Evolutionary conservation across 1,140 invertebrate species (phyloP), one percentile per base, ranked within the genome.

Genomic region (Drosophila neocordata): DNA sequence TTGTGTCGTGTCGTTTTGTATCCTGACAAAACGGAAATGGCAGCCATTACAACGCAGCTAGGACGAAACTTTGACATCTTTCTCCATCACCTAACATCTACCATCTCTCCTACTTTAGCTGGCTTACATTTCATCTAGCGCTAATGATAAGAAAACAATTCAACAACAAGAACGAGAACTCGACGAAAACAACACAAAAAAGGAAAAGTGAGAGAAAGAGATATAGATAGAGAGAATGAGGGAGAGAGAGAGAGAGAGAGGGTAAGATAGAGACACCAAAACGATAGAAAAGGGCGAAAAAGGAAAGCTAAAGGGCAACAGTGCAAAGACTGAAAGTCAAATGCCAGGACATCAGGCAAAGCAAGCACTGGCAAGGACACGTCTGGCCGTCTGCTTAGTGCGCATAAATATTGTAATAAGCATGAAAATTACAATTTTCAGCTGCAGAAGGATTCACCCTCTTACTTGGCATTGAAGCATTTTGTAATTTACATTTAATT

Each of bases 401-500:
- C 41, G 59, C 44, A 41, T 62, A 48, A 83, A 78, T 83, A 83
- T 83, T 83, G 68, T 78, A 83, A 77, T 83, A 83, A 78, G 74
- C 77, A 80, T 78, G 78, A 78, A 78, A 83, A 83, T 78, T 83
- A 81, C 74, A 78, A 83, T 71, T 82, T 83, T 60, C 22, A 79
- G 64, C 75, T 70, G 35, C 35, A 48, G 51, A 67, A 73, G 62
- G 35, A 69, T 66, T 60, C 73, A 56, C 63, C 35, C 66, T 67
- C 31, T 66, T 64, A 65, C 70, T 69, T 69, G 64, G 62, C 77
- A 71, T 79, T 77, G 69, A 71, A 80, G 61, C 79, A 76, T 76
- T 76, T 79, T 81, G 79, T 79, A 81, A 83, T 83, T 81, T 79
- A 76, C 80, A 79, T 83, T 82, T 83, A 81, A 83, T 83, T 83